These are phyloP conservation scores for Acanthosepion esculentum DNA, from an alignment of 2,888 invertebrate genomes.

Conservation along the genomic window DNA sequence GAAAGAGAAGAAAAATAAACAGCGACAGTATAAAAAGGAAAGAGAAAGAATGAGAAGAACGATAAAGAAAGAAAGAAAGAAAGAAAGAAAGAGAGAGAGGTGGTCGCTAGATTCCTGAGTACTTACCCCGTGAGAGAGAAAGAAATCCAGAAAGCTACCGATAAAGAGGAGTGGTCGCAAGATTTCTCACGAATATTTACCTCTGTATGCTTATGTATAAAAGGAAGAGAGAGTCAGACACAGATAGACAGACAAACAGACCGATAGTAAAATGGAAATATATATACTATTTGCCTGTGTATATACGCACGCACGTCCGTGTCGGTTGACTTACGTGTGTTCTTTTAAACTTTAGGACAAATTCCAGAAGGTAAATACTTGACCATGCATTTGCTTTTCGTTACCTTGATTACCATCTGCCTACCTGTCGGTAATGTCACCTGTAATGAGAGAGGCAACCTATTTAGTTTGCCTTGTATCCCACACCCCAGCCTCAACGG, in stretches of 20 bases:
- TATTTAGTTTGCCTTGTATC: too few species aligned
- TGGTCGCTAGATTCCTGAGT: not conserved
- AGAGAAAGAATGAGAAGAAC: not conserved
- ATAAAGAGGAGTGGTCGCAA: not conserved
- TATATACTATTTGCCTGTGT: not conserved
- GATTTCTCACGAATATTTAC: not conserved
- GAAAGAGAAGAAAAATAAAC: too few species aligned
- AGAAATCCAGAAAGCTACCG: not conserved
- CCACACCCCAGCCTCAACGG: too few species aligned
- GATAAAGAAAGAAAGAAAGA: conserved; percentile 42
- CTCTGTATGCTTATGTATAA: not conserved
- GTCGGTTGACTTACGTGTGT: too few species aligned
- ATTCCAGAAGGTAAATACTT: too few species aligned
- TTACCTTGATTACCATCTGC: too few species aligned
- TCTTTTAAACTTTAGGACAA: too few species aligned
- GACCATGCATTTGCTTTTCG: too few species aligned
- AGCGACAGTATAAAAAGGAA: too few species aligned
- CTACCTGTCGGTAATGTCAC: too few species aligned
- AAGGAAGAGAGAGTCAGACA: not conserved
- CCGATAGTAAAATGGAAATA: not conserved
- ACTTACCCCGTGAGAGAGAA: not conserved
- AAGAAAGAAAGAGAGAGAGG: not conserved
- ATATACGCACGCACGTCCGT: not conserved
- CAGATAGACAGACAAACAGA: not conserved
- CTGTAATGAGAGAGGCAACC: too few species aligned